phyloP scores from a whole-genome alignment of 2,888 invertebrate species.

The Dinocampus coccinellae region DNA sequence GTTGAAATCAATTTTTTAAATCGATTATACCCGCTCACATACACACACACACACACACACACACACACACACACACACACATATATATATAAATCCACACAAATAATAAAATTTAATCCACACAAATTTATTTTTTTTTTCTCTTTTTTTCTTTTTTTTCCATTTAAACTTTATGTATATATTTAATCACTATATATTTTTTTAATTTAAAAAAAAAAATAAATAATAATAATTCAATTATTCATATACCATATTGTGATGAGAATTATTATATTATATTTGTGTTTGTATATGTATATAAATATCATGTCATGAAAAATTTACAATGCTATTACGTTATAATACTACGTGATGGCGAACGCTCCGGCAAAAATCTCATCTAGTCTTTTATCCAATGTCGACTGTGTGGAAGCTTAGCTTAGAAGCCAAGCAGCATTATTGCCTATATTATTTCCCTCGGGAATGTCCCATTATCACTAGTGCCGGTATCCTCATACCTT shows the following conservation, averaged over 20 bases:
- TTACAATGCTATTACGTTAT: slow-evolving; percentile 10
- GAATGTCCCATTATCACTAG: slow-evolving; percentile 20
- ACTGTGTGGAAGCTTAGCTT: not conserved
- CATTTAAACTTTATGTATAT: no score
- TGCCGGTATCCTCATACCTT: not conserved
- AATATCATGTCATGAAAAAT: slow-evolving; percentile 12
- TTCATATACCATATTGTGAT: not conserved
- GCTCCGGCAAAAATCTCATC: slow-evolving; percentile 16
- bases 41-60: no score
- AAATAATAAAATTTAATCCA: no score
- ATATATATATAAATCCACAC: no score
- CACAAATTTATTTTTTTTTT: no score
- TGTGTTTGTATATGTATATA: not conserved
- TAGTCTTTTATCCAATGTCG: not conserved
- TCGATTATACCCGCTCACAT: no score
- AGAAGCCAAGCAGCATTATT: slow-evolving; percentile 2
- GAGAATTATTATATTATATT: not conserved
- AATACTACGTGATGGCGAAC: not conserved
- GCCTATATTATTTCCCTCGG: slow-evolving; percentile 20
- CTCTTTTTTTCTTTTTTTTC: no score
- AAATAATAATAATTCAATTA: not conserved
- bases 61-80: no score
- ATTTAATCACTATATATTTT: no score
- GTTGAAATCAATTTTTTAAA: no score
- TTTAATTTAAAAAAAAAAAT: no score